Base-by-base conservation (phyloP, 2,797 vertebrate genomes). In the Hydrolagus colliei region DNA sequence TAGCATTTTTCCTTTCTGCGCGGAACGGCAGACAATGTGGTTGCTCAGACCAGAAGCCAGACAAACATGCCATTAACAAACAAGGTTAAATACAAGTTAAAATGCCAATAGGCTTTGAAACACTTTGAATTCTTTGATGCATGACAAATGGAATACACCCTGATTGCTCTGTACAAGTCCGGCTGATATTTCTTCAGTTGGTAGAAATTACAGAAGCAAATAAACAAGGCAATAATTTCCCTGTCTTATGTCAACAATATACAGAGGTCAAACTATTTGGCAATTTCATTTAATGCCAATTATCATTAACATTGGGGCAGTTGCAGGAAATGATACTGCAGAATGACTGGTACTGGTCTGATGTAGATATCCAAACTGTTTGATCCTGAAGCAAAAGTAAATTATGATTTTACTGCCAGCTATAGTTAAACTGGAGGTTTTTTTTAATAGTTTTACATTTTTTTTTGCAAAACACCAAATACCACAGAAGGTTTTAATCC, bases 141-240 rank as follows among this genome's bases (percentile, higher is more conserved):
- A 16, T 90, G 89, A 86, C 87, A 92, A 90, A 90, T 89, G 89
- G 90, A 90, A 90, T 89, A 89, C 89, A 89, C 87, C 84, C 89
- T 89, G 88, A 90, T 91, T 91, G 88, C 92, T 88, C 80, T n/a
- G 86, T 89, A 86, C 88, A 88, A 89, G 89, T 86, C 86, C 88
- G 90, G 87, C 77, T 84, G 62, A 52, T 78, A 89, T 92, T 92
- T 91, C 92, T 93, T 90, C 90, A 89, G 75, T 91, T 91, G 92
- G 88, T 90, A 90, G 86, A 91, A 91, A 92, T 93, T 92, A 90
- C 78, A 88, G 90, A 88, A 88, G 90, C 89, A 94, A 92, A 92
- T 91, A 93, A 94, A 94, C 90, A 92, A 87, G 85, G 87, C 90
- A 89, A 91, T 90, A 88, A 62, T 90, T 90, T 91, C 71, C 78